Evolutionary conservation across 2,888 invertebrate genomes (phyloP), one percentile per base, ranked within the genome.

Genomic region (Caenorhabditis imperialis): DNA sequence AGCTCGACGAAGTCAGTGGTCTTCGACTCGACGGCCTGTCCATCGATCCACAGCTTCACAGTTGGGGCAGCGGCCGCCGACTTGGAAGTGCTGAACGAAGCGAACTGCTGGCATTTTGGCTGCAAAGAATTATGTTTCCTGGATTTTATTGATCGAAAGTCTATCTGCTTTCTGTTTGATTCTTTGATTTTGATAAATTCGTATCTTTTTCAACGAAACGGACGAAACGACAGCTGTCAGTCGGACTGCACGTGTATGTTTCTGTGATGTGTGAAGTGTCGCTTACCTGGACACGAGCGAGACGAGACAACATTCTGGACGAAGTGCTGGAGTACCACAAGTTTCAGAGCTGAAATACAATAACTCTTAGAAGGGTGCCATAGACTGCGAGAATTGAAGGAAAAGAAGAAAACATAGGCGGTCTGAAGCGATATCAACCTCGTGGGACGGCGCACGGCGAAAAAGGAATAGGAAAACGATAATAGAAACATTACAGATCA

Each of bases 1-100:
- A 99, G 92, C 86, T 98, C 96, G 85, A 97, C 94, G 93, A 95
- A 99, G 85, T 97, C 93, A 22, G 90, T 92, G 0, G 96, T 92
- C 89, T 96, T 93, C 0, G 98, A 99, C 76, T 99, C 97, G 73
- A 91, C 89, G 90, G 94, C 94, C 89, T 96, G 92, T 62, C 97
- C 97, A 91, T 98, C 93, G 83, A 99, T 94, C 90, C 94, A 99
- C 72, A 97, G 92, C 90, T 98, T 97, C 7, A 86, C 86, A n/a
- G 81, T 83, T 25, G 75, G 75, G 25, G 70, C 50, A 10, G 75
- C 75, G 18, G 75, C 58, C 16, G 61, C 63, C 20, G 70, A 42
- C 27, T 62, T 69, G 12, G 75, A 38, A 7, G 75, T 75, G 54
- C 70, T 70, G 75, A 75, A 75, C 48, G 47, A 51, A 6, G 61